These are phyloP conservation scores for Onychostruthus taczanowskii DNA, from an alignment of 2,113 vertebrate genomes.

Conservation along the genomic window DNA sequence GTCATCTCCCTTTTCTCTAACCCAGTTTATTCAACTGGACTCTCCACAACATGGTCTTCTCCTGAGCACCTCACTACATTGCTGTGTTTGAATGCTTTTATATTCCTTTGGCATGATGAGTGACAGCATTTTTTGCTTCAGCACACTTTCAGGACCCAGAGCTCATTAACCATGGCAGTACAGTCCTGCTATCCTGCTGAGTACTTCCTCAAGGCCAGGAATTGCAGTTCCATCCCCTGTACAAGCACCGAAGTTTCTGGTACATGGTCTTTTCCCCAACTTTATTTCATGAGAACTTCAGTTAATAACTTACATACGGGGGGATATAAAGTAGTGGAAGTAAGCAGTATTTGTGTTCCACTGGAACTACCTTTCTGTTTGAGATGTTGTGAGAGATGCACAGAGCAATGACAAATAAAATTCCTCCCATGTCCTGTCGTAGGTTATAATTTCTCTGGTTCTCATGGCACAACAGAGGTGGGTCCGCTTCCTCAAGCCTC, in stretches of 20 bases:
- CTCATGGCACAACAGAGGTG: background rate
- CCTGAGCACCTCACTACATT: background rate
- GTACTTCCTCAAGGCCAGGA: background rate
- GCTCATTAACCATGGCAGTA: background rate
- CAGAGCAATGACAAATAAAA: background rate
- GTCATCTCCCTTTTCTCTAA: background rate
- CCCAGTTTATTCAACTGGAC: background rate
- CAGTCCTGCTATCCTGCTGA: background rate
- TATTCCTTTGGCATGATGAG: background rate
- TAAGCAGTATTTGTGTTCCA: rapidly evolving
- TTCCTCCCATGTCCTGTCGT: background rate
- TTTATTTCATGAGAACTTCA: background rate
- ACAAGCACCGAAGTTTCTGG: background rate
- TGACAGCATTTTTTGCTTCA: background rate
- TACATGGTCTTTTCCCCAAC: background rate
- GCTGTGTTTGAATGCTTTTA: background rate
- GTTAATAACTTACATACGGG: background rate
- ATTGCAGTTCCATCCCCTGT: background rate
- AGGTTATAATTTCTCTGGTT: background rate
- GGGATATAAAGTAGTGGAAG: background rate
- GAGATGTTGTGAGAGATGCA: background rate
- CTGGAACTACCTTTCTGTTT: background rate
- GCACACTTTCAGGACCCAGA: background rate
- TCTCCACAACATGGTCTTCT: background rate
- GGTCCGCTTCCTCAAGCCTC: background rate